Conservation (phyloP, 1,140 invertebrate genomes). For the Micrasema minimum region DNA sequence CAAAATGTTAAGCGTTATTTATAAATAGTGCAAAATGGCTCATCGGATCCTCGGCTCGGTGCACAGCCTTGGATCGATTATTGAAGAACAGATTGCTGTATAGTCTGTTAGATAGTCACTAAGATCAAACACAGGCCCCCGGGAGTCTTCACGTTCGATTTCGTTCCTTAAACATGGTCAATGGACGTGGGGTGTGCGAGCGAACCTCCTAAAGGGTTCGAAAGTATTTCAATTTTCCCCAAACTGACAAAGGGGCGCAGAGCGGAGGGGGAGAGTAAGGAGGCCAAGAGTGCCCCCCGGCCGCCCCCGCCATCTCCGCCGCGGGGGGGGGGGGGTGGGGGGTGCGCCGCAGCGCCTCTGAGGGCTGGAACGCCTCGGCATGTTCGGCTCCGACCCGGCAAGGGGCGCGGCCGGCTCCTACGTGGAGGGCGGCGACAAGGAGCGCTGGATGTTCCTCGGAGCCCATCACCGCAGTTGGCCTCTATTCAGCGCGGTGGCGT, state of each 20-base stretch:
- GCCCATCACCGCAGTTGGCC: constrained; percentile 71
- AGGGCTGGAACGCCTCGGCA: constrained; percentile 73
- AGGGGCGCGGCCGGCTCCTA: constrained; percentile 58
- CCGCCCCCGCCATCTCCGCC: constrained; percentile 57
- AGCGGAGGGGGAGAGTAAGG: constrained; percentile 59
- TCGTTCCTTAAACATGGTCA: constrained; percentile 43
- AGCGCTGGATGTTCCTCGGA: constrained; percentile 78
- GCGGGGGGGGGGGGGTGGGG: constrained; percentile 54
- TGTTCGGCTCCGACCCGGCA: constrained; percentile 64
- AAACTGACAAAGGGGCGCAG: constrained; percentile 65
- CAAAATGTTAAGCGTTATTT: constrained; percentile 6
- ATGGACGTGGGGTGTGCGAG: constrained; percentile 68
- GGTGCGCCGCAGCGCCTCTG: constrained; percentile 50
- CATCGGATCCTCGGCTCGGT: constrained; percentile 23
- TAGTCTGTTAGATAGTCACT: constrained; percentile 18
- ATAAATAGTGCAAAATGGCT: constrained; percentile 29
- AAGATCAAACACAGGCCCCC: constrained; percentile 22
- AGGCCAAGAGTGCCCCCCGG: constrained; percentile 56
- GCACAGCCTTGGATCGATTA: constrained; percentile 29
- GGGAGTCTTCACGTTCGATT: constrained; percentile 18
- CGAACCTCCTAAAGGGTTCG: constrained; percentile 91
- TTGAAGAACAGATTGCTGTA: constrained; percentile 32
- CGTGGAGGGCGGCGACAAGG: constrained; percentile 69
- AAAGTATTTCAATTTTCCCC: constrained; percentile 85
- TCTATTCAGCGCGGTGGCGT: constrained; percentile 74